Conservation (phyloP, 1,140 invertebrate species). For the Drosophila kikkawai region DNA sequence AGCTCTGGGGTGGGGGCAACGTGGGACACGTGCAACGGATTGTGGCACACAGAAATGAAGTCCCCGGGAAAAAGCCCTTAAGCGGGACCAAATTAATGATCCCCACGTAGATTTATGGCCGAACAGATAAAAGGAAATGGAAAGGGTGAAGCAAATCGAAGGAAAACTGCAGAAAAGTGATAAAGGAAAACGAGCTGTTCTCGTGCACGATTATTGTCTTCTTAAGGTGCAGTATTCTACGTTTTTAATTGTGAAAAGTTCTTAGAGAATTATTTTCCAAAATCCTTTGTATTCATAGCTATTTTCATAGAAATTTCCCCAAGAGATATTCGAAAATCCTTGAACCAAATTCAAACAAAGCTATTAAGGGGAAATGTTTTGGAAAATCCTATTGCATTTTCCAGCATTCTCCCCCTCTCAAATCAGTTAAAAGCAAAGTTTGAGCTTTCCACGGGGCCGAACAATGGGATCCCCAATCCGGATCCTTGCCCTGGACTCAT, state of each 20-base stretch:
- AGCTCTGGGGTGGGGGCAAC: conserved; percentile 3
- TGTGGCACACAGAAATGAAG: conserved; percentile 27
- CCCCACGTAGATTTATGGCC: conserved; percentile 61
- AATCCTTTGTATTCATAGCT: background rate
- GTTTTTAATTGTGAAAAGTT: too few species aligned
- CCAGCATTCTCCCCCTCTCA: background rate
- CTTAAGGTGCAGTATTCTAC: background rate
- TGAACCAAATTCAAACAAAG: conserved; percentile 28
- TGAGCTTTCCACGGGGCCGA: conserved; percentile 23
- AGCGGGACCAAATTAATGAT: conserved; percentile 68
- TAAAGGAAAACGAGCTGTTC: conserved; percentile 5
- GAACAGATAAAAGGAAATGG: conserved; percentile 17
- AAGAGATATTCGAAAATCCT: conserved; percentile 4
- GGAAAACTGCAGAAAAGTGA: conserved; percentile 8
- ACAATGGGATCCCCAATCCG: conserved; percentile 36
- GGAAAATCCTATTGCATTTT: conserved; percentile 25
- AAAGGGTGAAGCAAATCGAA: conserved; percentile 13
- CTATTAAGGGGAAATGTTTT: conserved; percentile 24
- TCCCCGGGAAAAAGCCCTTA: conserved; percentile 33
- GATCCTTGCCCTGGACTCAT: conserved; percentile 36
- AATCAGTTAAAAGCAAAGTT: conserved; percentile 42
- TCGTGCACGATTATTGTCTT: background rate
- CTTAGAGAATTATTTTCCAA: too few species aligned
- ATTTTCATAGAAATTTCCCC: background rate
- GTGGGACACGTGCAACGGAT: conserved; percentile 47